These are phyloP conservation scores for Etheostoma cragini DNA, from an alignment of 2,113 vertebrate genomes.

Conservation along the genomic window DNA sequence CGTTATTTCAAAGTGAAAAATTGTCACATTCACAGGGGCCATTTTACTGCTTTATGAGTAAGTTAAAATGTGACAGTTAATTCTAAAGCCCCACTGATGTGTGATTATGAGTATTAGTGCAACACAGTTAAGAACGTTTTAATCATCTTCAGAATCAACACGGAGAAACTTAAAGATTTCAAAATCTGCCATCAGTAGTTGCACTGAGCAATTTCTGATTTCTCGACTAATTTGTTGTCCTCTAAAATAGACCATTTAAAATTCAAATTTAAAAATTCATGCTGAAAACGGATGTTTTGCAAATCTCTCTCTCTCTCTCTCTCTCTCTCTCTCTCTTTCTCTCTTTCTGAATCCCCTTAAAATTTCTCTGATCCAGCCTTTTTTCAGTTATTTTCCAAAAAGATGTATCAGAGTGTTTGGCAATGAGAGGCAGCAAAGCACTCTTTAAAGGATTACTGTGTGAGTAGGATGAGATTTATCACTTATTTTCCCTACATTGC, in stretches of 20 bases:
- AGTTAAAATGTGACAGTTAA: neutral
- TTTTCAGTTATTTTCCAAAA: slow-evolving; percentile 57
- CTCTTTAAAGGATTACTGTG: slow-evolving; percentile 64
- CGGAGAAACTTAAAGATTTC: slow-evolving; percentile 1
- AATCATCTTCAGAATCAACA: neutral
- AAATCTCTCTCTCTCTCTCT: slow-evolving; percentile 24
- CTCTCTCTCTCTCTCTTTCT: slow-evolving; percentile 17
- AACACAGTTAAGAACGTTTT: neutral
- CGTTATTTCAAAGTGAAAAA: neutral
- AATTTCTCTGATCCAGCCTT: slow-evolving; percentile 33
- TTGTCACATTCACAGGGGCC: neutral
- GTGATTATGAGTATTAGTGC: neutral
- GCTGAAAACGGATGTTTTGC: slow-evolving; percentile 19
- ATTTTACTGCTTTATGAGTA: neutral
- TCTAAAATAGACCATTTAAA: slow-evolving; percentile 11
- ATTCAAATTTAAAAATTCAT: neutral
- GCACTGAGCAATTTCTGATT: slow-evolving; percentile 16
- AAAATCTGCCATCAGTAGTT: slow-evolving; percentile 5
- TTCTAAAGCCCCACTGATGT: too few relatives aligned
- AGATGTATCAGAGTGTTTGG: slow-evolving; percentile 57
- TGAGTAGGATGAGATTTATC: slow-evolving; percentile 61
- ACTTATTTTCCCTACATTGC: slow-evolving; percentile 33
- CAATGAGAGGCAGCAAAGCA: slow-evolving; percentile 54
- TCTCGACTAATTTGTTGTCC: neutral
- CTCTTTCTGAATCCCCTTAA: slow-evolving; percentile 44